phyloP scores from a whole-genome alignment of 2,797 vertebrate genomes.

The Crocodylus rhombifer region DNA sequence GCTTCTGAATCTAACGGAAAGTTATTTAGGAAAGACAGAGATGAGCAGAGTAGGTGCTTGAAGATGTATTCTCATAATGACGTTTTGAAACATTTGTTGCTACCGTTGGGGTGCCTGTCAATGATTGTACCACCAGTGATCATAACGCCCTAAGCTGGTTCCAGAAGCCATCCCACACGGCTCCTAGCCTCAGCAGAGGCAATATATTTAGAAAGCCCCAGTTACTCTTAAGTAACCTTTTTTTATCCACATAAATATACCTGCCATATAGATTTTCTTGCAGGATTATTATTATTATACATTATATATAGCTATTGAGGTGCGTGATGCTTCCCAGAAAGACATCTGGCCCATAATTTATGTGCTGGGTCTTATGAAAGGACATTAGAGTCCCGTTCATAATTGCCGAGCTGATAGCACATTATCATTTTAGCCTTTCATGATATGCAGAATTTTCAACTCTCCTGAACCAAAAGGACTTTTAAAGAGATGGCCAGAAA shows the following conservation, averaged over 20 bases:
- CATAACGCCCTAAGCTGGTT: not conserved
- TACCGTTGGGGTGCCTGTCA: not conserved
- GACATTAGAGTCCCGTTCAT: slow-evolving; percentile 59
- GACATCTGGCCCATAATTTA: slow-evolving; percentile 8
- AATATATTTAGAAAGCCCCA: not conserved
- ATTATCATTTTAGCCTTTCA: slow-evolving; percentile 56
- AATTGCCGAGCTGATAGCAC: slow-evolving; percentile 67
- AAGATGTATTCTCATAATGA: not conserved
- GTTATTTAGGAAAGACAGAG: not conserved
- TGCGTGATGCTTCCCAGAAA: not conserved
- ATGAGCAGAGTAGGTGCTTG: not conserved
- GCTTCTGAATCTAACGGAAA: not conserved
- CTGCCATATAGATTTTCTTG: not conserved
- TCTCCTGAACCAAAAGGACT: slow-evolving; percentile 42
- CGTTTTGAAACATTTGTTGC: not conserved
- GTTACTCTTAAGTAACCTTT: not conserved
- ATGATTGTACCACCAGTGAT: not conserved
- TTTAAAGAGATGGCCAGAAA: slow-evolving; percentile 61
- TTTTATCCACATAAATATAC: not conserved
- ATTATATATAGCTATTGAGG: not conserved
- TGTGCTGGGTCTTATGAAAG: slow-evolving; percentile 55
- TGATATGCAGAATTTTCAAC: slow-evolving; percentile 42
- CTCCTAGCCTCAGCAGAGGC: not conserved
- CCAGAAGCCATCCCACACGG: not conserved
- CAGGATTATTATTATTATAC: slow-evolving; percentile 1